Conservation (phyloP, 2,113 vertebrate genomes). For the Prochilodus magdalenae region DNA sequence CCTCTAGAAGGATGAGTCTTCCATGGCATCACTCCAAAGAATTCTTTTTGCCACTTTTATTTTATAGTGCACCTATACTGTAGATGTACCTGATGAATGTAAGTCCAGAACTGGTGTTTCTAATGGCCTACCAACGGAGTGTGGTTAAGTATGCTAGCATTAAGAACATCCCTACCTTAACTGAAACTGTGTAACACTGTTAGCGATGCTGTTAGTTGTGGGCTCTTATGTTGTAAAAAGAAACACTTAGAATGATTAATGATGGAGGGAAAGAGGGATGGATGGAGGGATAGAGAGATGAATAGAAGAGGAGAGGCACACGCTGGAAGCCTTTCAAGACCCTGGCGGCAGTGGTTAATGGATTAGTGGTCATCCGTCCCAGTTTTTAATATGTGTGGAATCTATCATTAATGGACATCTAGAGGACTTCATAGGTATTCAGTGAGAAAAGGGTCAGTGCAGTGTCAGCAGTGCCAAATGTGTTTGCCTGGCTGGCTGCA, state of each 20-base stretch:
- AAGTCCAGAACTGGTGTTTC: no score
- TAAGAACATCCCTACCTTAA: not conserved
- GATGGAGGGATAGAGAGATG: not conserved
- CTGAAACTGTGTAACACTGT: not conserved
- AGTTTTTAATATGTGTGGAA: constrained; percentile 68
- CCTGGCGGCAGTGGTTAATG: constrained; percentile 61
- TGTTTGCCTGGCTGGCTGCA: constrained; percentile 58
- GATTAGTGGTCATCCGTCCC: constrained; percentile 61
- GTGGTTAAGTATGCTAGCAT: not conserved
- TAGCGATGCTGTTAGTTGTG: not conserved
- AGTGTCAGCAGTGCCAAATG: constrained; percentile 61
- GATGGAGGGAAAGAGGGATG: constrained; percentile 57
- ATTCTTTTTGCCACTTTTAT: no score
- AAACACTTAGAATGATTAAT: constrained; percentile 70
- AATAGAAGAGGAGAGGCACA: constrained; percentile 7
- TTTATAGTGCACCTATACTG: no score
- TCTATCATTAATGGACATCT: constrained; percentile 71
- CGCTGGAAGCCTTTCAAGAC: constrained; percentile 62
- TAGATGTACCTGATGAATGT: no score
- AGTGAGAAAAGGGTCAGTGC: constrained; percentile 68
- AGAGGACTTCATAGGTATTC: constrained; percentile 70
- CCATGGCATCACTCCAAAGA: no score
- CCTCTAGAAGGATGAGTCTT: no score
- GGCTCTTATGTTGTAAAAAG: constrained; percentile 43
- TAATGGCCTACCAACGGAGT: no score